Percentiles rank a stretch among this genome's conserved stretches.
These are phyloP conservation scores for Cataglyphis albicans DNA, from an alignment of 2,888 invertebrate genomes.

Conservation along the genomic window DNA sequence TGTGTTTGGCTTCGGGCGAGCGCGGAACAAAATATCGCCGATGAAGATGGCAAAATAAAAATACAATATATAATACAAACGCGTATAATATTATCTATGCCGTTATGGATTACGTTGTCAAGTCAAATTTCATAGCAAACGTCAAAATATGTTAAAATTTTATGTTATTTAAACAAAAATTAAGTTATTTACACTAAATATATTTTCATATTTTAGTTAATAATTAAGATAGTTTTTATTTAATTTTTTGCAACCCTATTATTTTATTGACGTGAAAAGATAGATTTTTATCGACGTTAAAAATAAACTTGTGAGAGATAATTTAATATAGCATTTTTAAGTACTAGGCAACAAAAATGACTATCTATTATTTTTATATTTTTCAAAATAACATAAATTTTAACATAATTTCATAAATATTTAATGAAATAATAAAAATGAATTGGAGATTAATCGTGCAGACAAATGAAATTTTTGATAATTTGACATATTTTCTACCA, in stretches of 20 bases:
- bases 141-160: slow-evolving; percentile 15
- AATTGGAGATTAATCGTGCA: not conserved
- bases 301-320: not conserved
- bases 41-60: slow-evolving; percentile 35
- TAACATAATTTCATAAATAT: not conserved
- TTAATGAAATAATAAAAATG: not conserved
- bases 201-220: not conserved
- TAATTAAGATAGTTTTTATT: not conserved
- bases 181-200: slow-evolving; percentile 20
- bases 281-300: not conserved
- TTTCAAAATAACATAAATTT: not conserved
- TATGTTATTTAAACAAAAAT: not conserved
- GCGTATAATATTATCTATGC: not conserved
- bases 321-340: not conserved
- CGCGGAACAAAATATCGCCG: slow-evolving; percentile 24
- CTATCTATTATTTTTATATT: not conserved
- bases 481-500: not conserved
- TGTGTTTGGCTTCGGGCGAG: slow-evolving; percentile 8
- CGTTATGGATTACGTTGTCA: not conserved
- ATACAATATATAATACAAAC: not conserved
- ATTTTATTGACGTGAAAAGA: not conserved
- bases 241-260: not conserved
- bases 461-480: not conserved
- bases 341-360: not conserved
- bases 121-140: not conserved